Evolutionary conservation across 2,888 invertebrate species (phyloP), one percentile per base, ranked within the genome.

Genomic region (Lepidochrysops patricia): DNA sequence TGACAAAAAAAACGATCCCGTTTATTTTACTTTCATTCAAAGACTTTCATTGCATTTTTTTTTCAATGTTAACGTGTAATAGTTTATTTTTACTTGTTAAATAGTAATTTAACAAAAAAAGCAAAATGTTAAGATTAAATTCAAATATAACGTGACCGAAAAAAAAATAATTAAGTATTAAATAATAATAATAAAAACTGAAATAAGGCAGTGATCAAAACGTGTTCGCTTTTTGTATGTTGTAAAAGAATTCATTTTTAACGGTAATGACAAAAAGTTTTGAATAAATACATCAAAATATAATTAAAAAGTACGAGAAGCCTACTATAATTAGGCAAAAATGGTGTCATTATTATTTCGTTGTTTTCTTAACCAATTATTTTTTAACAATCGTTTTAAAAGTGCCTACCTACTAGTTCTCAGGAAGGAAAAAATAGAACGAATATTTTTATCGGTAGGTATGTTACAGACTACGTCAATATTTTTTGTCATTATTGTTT

Each of bases 1-100:
- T 12, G 32, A 59, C 26, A 60, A 29, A 64, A 49, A 43, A 15
- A 37, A 43, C 9, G 9, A 7, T 43, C 23, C 12, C 9, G 9
- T 19, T 43, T 43, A 19, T 43, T 43, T 19, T 23, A 43, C 1
- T 19, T 23, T n/a, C n/a, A n/a, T n/a, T n/a, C n/a, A n/a, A n/a
- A n/a, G n/a, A n/a, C n/a, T n/a, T n/a, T 43, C 19, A 19, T 23
- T 43, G 19, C 19, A 43, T 43, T 37, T 37, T 37, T 29, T 37
- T 37, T 37, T 37, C n/a, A 19, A 15, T 7, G 15, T 15, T n/a
- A 15, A 15, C 29, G n/a, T n/a, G n/a, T n/a, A 29, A 29, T 29
- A 29, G 29, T 23, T 43, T 12, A 9, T 43, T 43, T 43, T 19
- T 9, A 43, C 15, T 13, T 43, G n/a, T n/a, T n/a, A n/a, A n/a